Conservation (phyloP, 2,888 invertebrate genomes). For the Drosophila eohydei region DNA sequence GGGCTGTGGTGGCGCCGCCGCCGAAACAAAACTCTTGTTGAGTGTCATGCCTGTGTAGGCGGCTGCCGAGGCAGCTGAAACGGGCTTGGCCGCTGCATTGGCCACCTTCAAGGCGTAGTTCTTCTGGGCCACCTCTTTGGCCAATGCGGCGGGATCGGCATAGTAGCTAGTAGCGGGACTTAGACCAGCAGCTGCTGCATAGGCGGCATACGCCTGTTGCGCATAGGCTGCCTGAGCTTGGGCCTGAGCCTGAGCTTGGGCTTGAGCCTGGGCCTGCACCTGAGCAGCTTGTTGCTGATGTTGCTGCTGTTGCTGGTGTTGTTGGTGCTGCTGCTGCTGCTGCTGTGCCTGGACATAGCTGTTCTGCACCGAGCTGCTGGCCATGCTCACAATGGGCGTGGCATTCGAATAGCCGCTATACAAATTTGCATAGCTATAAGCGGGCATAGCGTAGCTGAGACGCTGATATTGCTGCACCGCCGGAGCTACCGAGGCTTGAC, state of each 20-base stretch:
- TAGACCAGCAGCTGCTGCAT: conserved; percentile 76
- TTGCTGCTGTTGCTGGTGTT: conserved; percentile 49
- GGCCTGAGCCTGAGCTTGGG: conserved; percentile 58
- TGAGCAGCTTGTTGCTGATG: conserved; percentile 43
- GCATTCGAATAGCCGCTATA: conserved; percentile 60
- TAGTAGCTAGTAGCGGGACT: conserved; percentile 53
- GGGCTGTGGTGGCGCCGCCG: conserved; percentile 51
- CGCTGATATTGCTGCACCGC: conserved; percentile 56
- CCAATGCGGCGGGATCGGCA: conserved; percentile 88
- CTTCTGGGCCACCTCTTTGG: conserved; percentile 93
- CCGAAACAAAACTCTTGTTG: conserved; percentile 86
- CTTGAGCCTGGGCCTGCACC: conserved; percentile 46
- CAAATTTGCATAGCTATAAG: conserved; percentile 63
- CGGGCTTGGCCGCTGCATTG: conserved; percentile 49
- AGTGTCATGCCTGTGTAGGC: conserved; percentile 90
- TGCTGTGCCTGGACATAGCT: conserved; percentile 67
- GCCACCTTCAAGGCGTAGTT: conserved; percentile 90
- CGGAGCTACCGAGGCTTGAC: conserved; percentile 49
- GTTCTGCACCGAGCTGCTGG: conserved; percentile 36
- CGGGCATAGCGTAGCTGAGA: conserved; percentile 70
- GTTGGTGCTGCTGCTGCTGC: conserved; percentile 43
- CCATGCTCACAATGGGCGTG: conserved; percentile 63
- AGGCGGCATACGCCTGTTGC: conserved; percentile 71
- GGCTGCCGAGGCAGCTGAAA: conserved; percentile 83
- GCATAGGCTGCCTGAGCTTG: conserved; percentile 68